Conservation (phyloP, 2,113 vertebrate species). For the Peromyscus maniculatus region DNA sequence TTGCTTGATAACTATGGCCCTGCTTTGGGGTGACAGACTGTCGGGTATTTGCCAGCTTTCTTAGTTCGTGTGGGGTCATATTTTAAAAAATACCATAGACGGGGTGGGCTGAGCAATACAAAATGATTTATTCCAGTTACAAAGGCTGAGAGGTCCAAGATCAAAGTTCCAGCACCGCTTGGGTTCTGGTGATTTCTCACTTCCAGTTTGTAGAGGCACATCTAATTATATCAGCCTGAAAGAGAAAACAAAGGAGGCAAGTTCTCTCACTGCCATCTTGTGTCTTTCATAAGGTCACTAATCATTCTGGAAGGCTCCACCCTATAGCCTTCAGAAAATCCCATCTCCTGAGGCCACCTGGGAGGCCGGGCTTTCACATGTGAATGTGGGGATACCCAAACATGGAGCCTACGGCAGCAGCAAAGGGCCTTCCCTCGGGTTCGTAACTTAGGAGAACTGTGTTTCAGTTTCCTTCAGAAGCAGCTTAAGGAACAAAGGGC, state of each 20-base stretch:
- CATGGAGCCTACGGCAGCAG: background rate
- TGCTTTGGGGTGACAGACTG: slow-evolving; percentile 7
- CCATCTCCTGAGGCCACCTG: too few relatives aligned
- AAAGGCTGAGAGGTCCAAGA: background rate
- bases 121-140: background rate
- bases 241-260: background rate
- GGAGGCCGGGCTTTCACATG: background rate
- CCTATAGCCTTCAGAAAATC: background rate
- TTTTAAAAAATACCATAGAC: background rate
- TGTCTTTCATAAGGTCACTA: background rate
- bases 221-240: background rate
- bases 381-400: background rate
- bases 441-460: background rate
- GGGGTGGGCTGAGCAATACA: background rate
- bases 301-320: background rate
- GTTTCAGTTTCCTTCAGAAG: too few relatives aligned
- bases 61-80: background rate
- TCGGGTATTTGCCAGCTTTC: background rate
- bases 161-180: background rate
- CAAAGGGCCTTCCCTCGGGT: background rate
- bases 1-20: background rate
- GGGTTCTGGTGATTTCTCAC: background rate
- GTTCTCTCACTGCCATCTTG: background rate
- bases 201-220: background rate
- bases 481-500: background rate